Conservation (phyloP, 1,140 invertebrate species). For the Adoxophyes honmai region DNA sequence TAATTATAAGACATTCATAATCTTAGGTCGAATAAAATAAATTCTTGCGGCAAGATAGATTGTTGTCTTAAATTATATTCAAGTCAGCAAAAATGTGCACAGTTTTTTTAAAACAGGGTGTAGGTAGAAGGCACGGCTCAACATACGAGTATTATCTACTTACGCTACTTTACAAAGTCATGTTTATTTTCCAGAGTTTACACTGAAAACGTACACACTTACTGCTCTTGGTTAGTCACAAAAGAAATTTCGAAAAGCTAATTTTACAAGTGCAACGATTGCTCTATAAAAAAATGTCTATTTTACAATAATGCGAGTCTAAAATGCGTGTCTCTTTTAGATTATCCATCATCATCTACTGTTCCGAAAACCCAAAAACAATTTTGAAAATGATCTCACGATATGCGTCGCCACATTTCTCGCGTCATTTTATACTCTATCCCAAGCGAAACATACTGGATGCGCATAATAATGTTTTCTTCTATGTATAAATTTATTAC, state of each 20-base stretch:
- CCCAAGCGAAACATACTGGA: neutral
- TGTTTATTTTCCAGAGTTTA: neutral
- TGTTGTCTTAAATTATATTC: neutral
- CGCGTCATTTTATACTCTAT: too few relatives aligned
- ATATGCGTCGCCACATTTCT: too few relatives aligned
- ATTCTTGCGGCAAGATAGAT: too few relatives aligned
- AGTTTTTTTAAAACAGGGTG: neutral
- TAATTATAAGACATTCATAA: too few relatives aligned
- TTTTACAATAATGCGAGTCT: too few relatives aligned
- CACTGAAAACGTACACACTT: neutral
- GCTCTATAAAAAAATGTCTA: too few relatives aligned
- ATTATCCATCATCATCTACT: too few relatives aligned
- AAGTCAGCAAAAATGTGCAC: neutral
- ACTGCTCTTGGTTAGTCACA: neutral
- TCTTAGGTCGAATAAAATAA: too few relatives aligned
- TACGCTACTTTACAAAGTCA: constrained; percentile 14
- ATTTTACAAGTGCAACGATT: too few relatives aligned
- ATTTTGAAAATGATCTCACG: too few relatives aligned
- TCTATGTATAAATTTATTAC: constrained; percentile 12
- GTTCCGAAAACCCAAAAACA: too few relatives aligned
- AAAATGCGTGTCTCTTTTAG: too few relatives aligned
- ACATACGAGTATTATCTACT: constrained; percentile 26
- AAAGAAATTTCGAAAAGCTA: neutral
- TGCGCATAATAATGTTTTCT: neutral
- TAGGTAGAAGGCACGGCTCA: constrained; percentile 28